phyloP scores from a whole-genome alignment of 2,797 vertebrate genomes.

The Sebastes iracundus region DNA sequence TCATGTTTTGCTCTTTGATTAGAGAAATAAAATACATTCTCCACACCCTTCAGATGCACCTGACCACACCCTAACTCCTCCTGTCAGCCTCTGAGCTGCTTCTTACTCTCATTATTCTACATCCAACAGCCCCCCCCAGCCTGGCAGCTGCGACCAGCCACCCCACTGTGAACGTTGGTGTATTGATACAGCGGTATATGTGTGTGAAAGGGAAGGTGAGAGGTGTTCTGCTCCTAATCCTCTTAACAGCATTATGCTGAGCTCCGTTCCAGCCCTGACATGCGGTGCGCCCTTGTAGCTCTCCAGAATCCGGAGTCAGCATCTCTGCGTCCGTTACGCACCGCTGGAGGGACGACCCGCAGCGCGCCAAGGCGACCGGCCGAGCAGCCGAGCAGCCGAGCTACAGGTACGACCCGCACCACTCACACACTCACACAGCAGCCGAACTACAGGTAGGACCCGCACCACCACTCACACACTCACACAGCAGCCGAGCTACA shows the following conservation, averaged over 20 bases:
- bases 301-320: slow-evolving; percentile 75
- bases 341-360: slow-evolving; percentile 70
- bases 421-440: neutral
- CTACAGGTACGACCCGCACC: slow-evolving; percentile 53
- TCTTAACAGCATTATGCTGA: slow-evolving; percentile 88
- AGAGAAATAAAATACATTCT: neutral
- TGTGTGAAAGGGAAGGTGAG: slow-evolving; percentile 64
- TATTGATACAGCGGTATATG: slow-evolving; percentile 49
- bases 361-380: slow-evolving; percentile 3
- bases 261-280: slow-evolving; percentile 75
- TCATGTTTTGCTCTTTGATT: no score
- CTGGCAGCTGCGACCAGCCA: neutral
- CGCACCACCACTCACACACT: neutral
- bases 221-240: slow-evolving; percentile 80
- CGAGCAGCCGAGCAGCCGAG: slow-evolving; percentile 19
- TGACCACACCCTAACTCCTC: slow-evolving; percentile 14
- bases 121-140: neutral
- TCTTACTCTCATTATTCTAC: neutral
- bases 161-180: slow-evolving; percentile 40
- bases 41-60: neutral
- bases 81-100: neutral
- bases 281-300: slow-evolving; percentile 82
- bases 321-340: slow-evolving; percentile 68
- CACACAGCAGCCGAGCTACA: no score
- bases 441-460: slow-evolving; percentile 53